A percentile compares a stretch with the other conserved stretches of the same genome.
Conservation (phyloP, 1,140 invertebrate genomes). For the Drosophila sucinea region DNA sequence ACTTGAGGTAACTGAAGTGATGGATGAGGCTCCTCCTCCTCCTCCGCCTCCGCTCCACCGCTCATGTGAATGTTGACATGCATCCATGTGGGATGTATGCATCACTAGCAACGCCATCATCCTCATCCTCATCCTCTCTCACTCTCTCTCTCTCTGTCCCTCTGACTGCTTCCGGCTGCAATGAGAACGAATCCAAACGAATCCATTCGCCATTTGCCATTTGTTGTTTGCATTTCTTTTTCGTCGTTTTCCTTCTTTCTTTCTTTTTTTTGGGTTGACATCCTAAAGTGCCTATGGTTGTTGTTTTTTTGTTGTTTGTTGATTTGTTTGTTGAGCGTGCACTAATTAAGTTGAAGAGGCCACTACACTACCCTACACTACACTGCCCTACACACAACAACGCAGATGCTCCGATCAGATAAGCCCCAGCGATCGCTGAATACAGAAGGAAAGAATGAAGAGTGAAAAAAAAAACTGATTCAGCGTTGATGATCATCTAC, state of each 20-base stretch:
- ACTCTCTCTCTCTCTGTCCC: no score
- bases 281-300: conserved; percentile 57
- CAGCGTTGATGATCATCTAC: background rate
- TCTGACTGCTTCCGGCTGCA: conserved; percentile 62
- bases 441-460: background rate
- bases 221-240: conserved; percentile 38
- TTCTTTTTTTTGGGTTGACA: conserved; percentile 54
- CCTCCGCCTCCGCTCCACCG: background rate
- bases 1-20: conserved; percentile 61
- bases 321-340: conserved; percentile 69
- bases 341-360: conserved; percentile 72
- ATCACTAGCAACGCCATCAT: conserved; percentile 57
- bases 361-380: conserved; percentile 25
- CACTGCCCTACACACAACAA: background rate
- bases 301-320: conserved; percentile 43
- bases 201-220: conserved; percentile 40
- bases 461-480: background rate
- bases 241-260: conserved; percentile 18
- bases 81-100: conserved; percentile 58
- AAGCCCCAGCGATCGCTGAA: conserved; percentile 32
- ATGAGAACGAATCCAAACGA: conserved; percentile 12
- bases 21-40: conserved; percentile 34
- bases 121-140: conserved; percentile 10
- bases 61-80: background rate
- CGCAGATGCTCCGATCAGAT: conserved; percentile 49